phyloP scores from a whole-genome alignment of 2,888 invertebrate species.

The Trypoxylon attenuatum region DNA sequence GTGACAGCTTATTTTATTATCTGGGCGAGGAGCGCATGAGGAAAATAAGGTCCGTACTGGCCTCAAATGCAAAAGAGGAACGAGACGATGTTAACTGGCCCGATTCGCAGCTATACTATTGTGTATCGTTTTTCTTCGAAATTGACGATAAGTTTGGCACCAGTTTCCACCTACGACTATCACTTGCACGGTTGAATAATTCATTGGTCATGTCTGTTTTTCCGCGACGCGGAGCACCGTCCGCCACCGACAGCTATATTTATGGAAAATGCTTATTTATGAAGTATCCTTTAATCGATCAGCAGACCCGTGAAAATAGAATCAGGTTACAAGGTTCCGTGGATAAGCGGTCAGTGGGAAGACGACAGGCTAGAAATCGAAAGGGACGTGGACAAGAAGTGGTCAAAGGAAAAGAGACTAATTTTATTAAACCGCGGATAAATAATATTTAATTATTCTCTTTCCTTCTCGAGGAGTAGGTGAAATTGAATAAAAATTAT shows the following conservation, averaged over 20 bases:
- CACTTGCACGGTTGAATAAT: conserved; percentile 19
- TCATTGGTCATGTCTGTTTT: conserved; percentile 7
- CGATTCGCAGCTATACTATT: background rate
- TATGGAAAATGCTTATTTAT: conserved; percentile 8
- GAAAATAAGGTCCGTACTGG: background rate
- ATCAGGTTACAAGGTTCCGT: background rate
- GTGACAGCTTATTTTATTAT: background rate
- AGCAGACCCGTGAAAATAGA: background rate
- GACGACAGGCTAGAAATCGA: background rate
- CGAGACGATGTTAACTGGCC: background rate
- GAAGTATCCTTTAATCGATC: conserved; percentile 1
- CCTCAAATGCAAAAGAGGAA: background rate
- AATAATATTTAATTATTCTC: too few species aligned
- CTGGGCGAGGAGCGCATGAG: background rate
- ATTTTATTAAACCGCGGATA: too few species aligned
- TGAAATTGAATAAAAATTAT: too few species aligned
- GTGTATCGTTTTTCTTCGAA: background rate
- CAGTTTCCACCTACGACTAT: background rate
- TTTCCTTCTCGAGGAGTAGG: too few species aligned
- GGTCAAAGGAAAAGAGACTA: too few species aligned
- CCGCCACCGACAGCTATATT: background rate
- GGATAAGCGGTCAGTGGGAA: background rate
- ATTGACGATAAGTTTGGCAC: background rate
- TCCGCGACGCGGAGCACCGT: background rate
- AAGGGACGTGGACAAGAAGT: background rate